Percentiles rank a stretch among this genome's conserved stretches.
phyloP scores from a whole-genome alignment of 2,113 vertebrate genomes.

The Zosterops japonicus region DNA sequence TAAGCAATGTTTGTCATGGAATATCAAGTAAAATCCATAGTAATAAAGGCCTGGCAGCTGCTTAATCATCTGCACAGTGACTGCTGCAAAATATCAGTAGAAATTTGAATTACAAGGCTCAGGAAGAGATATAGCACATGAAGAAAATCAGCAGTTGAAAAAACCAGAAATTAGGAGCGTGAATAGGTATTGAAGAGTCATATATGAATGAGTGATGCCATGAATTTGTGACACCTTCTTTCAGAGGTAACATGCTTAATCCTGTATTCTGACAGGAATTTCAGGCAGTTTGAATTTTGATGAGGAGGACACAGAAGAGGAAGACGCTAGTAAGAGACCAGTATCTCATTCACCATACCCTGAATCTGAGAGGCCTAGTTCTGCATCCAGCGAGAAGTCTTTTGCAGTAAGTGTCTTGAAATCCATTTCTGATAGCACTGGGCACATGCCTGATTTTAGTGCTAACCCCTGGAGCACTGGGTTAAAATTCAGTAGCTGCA shows the following conservation, averaged over 20 bases:
- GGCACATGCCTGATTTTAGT: background rate
- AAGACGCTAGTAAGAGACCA: conserved; percentile 62
- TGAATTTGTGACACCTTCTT: background rate
- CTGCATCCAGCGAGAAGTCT: conserved; percentile 83
- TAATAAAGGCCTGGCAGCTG: background rate
- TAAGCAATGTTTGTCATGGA: background rate
- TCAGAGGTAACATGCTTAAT: background rate
- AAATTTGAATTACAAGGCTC: background rate
- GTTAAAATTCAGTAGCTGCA: background rate
- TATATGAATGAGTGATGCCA: background rate
- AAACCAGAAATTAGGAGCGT: background rate
- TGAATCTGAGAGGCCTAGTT: conserved; percentile 79
- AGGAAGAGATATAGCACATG: background rate
- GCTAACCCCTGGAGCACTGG: background rate
- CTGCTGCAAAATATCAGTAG: background rate
- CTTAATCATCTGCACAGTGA: background rate
- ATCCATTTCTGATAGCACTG: background rate
- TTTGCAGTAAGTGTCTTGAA: conserved; percentile 73
- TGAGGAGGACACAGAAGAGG: conserved; percentile 83
- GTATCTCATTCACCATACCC: conserved; percentile 69
- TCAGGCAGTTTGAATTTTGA: conserved; percentile 93
- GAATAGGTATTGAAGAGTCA: background rate
- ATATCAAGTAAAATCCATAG: background rate
- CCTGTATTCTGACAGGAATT: conserved; percentile 78
- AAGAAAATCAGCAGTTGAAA: background rate